Base-by-base conservation (phyloP, 2,888 invertebrate species). In the Cantharis lateralis region DNA sequence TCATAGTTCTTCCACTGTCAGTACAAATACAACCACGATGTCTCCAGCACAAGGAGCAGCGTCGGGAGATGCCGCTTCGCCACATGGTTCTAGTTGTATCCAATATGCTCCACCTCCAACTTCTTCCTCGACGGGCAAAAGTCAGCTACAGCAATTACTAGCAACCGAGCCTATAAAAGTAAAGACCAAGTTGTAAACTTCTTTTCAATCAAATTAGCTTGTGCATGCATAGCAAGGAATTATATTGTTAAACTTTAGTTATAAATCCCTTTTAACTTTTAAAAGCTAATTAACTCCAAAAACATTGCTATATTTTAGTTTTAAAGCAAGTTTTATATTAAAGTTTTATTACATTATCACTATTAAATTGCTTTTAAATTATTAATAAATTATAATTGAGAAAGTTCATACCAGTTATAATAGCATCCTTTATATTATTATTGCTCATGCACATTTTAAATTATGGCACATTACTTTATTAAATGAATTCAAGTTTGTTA, bases 51-150 rank as follows among this genome's bases (percentile, higher is more conserved):
- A 88, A 76, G 88, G 87, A 15, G 88, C 88, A 2, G 88, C 88
- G 32, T 85, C 88, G 78, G 90, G 91, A 24, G 91, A 91, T 84
- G 91, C 91, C n/a, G 91, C 91, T 62, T 91, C 91, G n/a, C 91
- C 91, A 3, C 91, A 91, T 81, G 91, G 91, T 26, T 88, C 89
- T 18, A 91, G 91, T 79, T 92, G 92, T 84, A 91, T 92, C 81
- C 92, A 92, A 82, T 92, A 92, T 84, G 91, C 91, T 32, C 91
- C 90, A 79, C 89, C 89, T 24, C 89, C 88, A 13, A 85, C 86
- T 68, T 89, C 88, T 16, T 86, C 86, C 24, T 78, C 82, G 20
- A 86, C 87, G 71, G 90, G 90, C 64, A 90, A 91, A 80, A 90
- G 90, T 81, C 90, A 91, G 80, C 86, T 91, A 77, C 91, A 91